phyloP scores from a whole-genome alignment of 2,888 invertebrate species.

The Penaeus monodon region DNA sequence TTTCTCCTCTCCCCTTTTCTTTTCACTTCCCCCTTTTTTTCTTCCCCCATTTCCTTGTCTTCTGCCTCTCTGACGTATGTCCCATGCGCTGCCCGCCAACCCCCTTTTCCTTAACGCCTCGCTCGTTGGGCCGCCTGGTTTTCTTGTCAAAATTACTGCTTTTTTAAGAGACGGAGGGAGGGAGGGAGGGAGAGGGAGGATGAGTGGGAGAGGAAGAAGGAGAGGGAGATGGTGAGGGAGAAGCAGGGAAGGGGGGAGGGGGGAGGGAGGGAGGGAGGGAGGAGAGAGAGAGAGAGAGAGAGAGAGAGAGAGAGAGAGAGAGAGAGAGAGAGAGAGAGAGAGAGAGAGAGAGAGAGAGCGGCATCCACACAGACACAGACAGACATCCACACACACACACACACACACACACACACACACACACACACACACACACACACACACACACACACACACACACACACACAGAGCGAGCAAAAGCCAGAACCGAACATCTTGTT shows the following conservation, averaged over 20 bases:
- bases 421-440: neutral
- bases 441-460: conserved; percentile 5
- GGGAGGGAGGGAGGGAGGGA: too few species aligned
- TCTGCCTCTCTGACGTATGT: too few species aligned
- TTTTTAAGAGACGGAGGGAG: neutral
- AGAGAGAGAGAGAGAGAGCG: neutral
- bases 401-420: neutral
- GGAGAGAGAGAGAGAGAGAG: neutral
- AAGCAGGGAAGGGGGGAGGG: neutral
- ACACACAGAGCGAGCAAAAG: neutral
- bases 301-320: conserved; percentile 19
- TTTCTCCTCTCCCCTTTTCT: too few species aligned
- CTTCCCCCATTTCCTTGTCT: too few species aligned
- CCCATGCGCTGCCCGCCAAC: too few species aligned
- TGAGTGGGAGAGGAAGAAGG: neutral
- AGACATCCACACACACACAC: conserved; percentile 7
- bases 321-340: conserved; percentile 17
- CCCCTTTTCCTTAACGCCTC: too few species aligned
- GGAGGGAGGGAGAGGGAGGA: neutral
- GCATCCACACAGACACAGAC: too few species aligned
- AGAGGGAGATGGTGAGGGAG: neutral
- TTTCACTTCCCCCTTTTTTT: too few species aligned
- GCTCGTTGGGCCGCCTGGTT: too few species aligned
- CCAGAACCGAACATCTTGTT: too few species aligned
- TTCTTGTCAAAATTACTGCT: too few species aligned